A percentile compares a stretch with the other conserved stretches of the same genome.
phyloP scores from a whole-genome alignment of 2,113 vertebrate species.

The Haplochromis vanheusdeni region DNA sequence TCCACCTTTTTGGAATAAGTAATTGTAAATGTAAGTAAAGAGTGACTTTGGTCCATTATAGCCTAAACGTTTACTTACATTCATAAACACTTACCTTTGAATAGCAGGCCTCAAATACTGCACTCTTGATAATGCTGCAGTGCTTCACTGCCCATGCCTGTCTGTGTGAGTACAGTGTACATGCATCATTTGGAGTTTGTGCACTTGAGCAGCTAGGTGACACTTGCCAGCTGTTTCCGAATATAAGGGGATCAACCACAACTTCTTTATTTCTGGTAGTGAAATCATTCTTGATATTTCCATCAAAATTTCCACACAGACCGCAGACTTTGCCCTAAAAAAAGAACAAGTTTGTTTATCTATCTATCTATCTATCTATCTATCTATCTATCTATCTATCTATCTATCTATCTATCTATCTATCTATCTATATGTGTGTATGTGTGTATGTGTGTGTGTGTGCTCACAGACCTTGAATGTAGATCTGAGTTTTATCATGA shows the following conservation, averaged over 20 bases:
- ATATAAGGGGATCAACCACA: slow-evolving; percentile 71
- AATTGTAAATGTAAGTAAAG: background rate
- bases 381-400: accelerated
- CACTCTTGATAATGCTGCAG: slow-evolving; percentile 75
- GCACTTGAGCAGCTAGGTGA: slow-evolving; percentile 71
- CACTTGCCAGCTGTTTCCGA: slow-evolving; percentile 86
- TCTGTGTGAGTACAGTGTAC: slow-evolving; percentile 72
- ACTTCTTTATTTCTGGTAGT: slow-evolving; percentile 76
- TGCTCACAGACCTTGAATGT: slow-evolving; percentile 74
- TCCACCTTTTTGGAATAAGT: slow-evolving; percentile 74
- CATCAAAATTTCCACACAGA: slow-evolving; percentile 89
- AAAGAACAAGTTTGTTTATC: background rate
- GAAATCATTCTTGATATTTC: slow-evolving; percentile 81
- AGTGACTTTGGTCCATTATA: background rate
- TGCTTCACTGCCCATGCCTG: slow-evolving; percentile 78
- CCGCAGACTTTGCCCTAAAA: slow-evolving; percentile 81
- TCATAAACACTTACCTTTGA: slow-evolving; percentile 60
- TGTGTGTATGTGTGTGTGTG: background rate
- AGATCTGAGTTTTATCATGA: slow-evolving; percentile 80
- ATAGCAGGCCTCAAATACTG: slow-evolving; percentile 72
- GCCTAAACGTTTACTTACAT: background rate
- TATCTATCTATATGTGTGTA: too few relatives aligned
- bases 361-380: accelerated
- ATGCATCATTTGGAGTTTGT: slow-evolving; percentile 55
- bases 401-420: accelerated